A percentile compares a stretch with the other conserved stretches of the same genome.
These are phyloP conservation scores for Lasioglossum oenotherae DNA, from an alignment of 2,888 invertebrate species.

Conservation along the genomic window DNA sequence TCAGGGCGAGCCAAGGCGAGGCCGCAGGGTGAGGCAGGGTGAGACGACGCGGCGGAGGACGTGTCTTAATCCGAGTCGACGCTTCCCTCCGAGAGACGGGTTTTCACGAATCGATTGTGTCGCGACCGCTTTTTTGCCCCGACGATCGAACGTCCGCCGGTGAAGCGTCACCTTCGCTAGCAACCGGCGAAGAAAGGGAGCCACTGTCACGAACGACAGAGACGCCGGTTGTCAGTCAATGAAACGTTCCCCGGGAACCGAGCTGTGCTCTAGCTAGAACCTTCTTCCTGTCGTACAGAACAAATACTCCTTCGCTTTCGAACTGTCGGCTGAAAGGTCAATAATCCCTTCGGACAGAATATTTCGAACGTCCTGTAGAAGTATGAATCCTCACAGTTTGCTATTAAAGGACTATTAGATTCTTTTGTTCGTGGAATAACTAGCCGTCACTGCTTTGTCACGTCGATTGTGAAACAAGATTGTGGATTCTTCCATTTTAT, in stretches of 20 bases:
- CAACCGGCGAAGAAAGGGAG: not conserved
- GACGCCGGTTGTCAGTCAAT: conserved; percentile 2
- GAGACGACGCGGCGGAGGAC: conserved; percentile 38
- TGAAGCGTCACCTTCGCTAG: conserved; percentile 1
- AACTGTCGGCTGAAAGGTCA: not conserved
- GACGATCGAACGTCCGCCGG: conserved; percentile 15
- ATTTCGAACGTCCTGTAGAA: not conserved
- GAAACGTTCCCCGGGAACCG: not conserved
- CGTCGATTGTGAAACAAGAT: too few relatives aligned
- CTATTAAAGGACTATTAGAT: too few relatives aligned
- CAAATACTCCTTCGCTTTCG: not conserved
- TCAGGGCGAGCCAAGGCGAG: not conserved
- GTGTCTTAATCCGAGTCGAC: conserved; percentile 58
- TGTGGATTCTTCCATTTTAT: too few relatives aligned
- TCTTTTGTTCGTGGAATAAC: too few relatives aligned
- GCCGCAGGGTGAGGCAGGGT: not conserved
- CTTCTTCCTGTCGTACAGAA: not conserved
- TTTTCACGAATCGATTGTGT: conserved; percentile 48
- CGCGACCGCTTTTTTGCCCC: conserved; percentile 33
- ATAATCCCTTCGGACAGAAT: not conserved
- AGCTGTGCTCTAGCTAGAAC: not conserved
- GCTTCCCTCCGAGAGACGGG: conserved; percentile 45
- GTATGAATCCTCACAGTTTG: too few relatives aligned
- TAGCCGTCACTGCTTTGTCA: too few relatives aligned
- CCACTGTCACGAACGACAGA: not conserved